Conservation (phyloP, 1,140 invertebrate genomes). For the Drosophila rufa region DNA sequence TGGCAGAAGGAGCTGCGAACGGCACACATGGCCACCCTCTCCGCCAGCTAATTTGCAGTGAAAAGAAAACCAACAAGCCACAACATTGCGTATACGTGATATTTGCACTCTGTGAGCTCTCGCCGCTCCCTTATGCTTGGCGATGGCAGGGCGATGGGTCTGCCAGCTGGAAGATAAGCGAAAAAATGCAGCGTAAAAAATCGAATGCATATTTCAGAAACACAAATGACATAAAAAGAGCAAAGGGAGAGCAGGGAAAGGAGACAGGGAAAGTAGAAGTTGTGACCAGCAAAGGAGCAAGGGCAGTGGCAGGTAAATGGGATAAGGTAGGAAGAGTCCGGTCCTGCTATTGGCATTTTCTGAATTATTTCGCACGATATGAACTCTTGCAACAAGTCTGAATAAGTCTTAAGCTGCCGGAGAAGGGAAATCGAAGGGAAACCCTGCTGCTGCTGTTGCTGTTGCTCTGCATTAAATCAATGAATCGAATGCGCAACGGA, state of each 20-base stretch:
- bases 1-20: slow-evolving; percentile 4
- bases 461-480: slow-evolving; percentile 78
- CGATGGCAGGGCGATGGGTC: slow-evolving; percentile 18
- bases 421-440: slow-evolving; percentile 34
- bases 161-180: slow-evolving; percentile 73
- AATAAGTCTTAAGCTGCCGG: slow-evolving; percentile 73
- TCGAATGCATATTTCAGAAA: slow-evolving; percentile 81
- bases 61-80: slow-evolving; percentile 75
- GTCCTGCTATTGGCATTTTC: slow-evolving; percentile 56
- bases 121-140: slow-evolving; percentile 1
- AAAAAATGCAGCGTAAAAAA: slow-evolving; percentile 79
- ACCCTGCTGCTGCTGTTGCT: slow-evolving; percentile 51
- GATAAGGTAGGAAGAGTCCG: slow-evolving; percentile 10
- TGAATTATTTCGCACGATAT: slow-evolving; percentile 77
- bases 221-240: slow-evolving; percentile 62
- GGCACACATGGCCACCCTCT: not conserved
- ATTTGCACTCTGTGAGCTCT: slow-evolving; percentile 52
- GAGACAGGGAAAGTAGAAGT: not conserved
- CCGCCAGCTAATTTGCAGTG: slow-evolving; percentile 74
- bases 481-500: slow-evolving; percentile 75
- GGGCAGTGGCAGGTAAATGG: slow-evolving; percentile 17
- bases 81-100: slow-evolving; percentile 82
- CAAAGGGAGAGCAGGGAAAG: not conserved
- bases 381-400: slow-evolving; percentile 79
- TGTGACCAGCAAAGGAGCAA: slow-evolving; percentile 12